These are phyloP conservation scores for Talpa occidentalis DNA, from an alignment of 2,113 vertebrate genomes.

Conservation along the genomic window DNA sequence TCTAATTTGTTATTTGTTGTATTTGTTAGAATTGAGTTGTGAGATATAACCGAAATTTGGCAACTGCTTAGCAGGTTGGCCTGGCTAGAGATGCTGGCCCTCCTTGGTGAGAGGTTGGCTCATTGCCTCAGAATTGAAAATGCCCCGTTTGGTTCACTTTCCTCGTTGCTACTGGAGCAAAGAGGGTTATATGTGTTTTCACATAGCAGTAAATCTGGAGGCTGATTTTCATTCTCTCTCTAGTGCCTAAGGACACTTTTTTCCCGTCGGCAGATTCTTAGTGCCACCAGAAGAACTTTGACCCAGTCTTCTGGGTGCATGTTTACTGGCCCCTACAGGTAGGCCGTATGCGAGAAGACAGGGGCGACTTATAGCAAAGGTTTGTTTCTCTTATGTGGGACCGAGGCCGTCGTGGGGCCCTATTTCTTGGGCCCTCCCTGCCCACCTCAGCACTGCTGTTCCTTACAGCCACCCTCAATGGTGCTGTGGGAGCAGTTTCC, in stretches of 20 bases:
- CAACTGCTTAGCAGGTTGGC: conserved; percentile 18
- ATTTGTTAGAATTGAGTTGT: conserved; percentile 37
- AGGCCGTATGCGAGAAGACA: conserved; percentile 42
- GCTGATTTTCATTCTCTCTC: conserved; percentile 53
- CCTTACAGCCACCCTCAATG: conserved; percentile 44
- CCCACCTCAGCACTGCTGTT: conserved; percentile 37
- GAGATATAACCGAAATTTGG: conserved; percentile 47
- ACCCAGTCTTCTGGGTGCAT: conserved; percentile 12
- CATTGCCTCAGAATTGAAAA: conserved; percentile 33
- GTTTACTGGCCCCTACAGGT: conserved; percentile 16
- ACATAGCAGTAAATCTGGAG: conserved; percentile 26
- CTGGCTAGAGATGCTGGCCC: conserved; percentile 30
- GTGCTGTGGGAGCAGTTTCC: conserved; percentile 45
- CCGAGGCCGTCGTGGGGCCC: neutral
- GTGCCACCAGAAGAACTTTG: conserved; percentile 45
- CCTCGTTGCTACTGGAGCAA: conserved; percentile 48
- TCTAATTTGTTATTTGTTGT: conserved; percentile 34
- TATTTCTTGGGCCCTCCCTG: conserved; percentile 18
- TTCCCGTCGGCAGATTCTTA: conserved; percentile 3
- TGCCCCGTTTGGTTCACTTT: conserved; percentile 49
- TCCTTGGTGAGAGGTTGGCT: conserved; percentile 29
- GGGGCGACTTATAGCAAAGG: conserved; percentile 15
- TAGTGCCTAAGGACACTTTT: conserved; percentile 31
- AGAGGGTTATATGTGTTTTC: conserved; percentile 46
- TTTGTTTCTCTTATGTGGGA: conserved; percentile 18